Evolutionary conservation across 2,888 invertebrate species (phyloP), one percentile per base, ranked within the genome.

Genomic region (Pimpla rufipes): DNA sequence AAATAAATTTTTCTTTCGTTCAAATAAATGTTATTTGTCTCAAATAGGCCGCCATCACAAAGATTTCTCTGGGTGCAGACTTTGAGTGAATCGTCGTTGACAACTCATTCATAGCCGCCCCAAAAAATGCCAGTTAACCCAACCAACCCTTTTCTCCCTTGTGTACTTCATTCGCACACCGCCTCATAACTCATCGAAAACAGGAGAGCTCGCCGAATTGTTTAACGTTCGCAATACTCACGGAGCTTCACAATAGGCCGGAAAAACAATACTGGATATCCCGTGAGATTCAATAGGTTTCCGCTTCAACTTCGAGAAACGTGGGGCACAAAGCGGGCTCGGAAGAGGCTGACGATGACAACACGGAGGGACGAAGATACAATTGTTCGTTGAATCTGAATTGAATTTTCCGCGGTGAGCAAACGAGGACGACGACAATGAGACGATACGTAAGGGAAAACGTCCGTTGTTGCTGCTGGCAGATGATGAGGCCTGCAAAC

Each of bases 221-320:
- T 57, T 57, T 18, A 13, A 21, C 7, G 21, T 13, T 23, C 13
- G 7, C n/a, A 21, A 57, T 2, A 42, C 37, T 21, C 6, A 35
- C 11, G 16, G 16, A 37, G 45, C 11, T n/a, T 18, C 11, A 52
- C 21, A 70, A 55, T 40, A 7, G 40, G 2, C 40, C 16, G 70
- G 55, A 40, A 55, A 70, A 55, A 70, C 42, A 70, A 70, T 55
- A 35, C 6, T 18, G 11, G 11, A 47, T 29, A 45, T 10, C 16
- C 2, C 50, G 45, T 16, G 47, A 8, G 13, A 57, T 45, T 59
- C 59, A 45, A 59, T 42, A 23, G 45, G 45, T 29, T 2, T 21
- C 16, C 42, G 64, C 16, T 71, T 57, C 3, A 23, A 71, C 23
- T 40, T 18, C 37, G 59, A 59, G 35, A 37, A 59, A 59, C 37